Base-by-base conservation (phyloP, 2,113 vertebrate species). In the Paramormyrops kingsleyae region DNA sequence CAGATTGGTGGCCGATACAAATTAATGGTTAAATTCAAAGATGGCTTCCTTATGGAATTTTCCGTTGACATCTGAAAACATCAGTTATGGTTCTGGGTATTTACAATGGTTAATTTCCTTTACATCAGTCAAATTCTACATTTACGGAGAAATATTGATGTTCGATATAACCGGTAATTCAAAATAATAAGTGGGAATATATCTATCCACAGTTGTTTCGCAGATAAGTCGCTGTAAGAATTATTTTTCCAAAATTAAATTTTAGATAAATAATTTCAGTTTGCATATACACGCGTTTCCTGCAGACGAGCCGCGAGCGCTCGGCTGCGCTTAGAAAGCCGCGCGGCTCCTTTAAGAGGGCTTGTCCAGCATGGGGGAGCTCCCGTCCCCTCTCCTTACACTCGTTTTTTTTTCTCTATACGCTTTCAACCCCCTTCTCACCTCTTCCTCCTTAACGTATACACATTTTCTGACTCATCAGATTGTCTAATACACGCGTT, bases 351-450 rank as follows among this genome's bases (percentile, higher is more conserved):
- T 92, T 88, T 92, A 44, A 87, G 92, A 87, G 62, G 15, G 89
- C 5, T 56, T 39, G 19, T 15, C 17, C 52, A 44, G 0, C 74
- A 15, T 31, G 31, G 74, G 46, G 80, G 84, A 52, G 49, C 83
- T 77, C 85, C 42, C 13, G 31, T 42, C 13, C 42, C n/a, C 91
- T 92, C 39, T 66, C 24, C 21, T 84, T 84, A 93, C 88, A 95
- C 93, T 93, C 88, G 91, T 93, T 91, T 92, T 93, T 46, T 90
- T 49, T 91, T 92, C 91, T 31, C 62, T 70, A 31, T 27, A 31
- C 21, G 27, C 85, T 87, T 24, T 39, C 47, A 42, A 90, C 90
- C 91, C 39, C 39, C 90, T 91, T 90, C 84, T 89, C 89, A 89
- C 87, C 56, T 49, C 91, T 59, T 47, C 90, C 88, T 90, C 70